A percentile compares a stretch with the other conserved stretches of the same genome.
Conservation (phyloP, 2,888 invertebrate species). For the Diarsia dahlii region DNA sequence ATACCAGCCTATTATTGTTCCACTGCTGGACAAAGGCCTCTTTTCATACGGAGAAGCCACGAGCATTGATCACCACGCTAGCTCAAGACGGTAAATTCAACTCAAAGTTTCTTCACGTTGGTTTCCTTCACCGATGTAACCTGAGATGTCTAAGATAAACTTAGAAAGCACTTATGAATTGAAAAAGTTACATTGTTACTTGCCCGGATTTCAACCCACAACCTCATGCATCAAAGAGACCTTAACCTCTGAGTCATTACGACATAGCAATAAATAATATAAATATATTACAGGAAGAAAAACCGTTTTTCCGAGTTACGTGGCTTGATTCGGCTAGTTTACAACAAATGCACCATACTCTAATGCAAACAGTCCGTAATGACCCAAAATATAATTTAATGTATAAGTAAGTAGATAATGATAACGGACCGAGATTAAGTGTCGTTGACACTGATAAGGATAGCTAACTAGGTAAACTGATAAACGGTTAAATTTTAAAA, state of each 20-base stretch:
- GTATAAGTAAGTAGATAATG: constrained; percentile 75
- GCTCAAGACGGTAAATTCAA: too few relatives aligned
- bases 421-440: constrained; percentile 78
- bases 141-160: not conserved
- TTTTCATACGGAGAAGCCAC: too few relatives aligned
- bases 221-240: not conserved
- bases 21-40: not conserved
- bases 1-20: not conserved
- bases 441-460: constrained; percentile 85
- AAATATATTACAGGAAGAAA: not conserved
- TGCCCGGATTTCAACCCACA: too few relatives aligned
- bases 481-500: constrained; percentile 70
- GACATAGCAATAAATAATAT: not conserved
- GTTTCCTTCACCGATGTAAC: not conserved
- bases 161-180: not conserved
- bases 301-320: not conserved
- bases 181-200: not conserved
- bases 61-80: too few relatives aligned
- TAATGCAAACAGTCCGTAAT: constrained; percentile 69
- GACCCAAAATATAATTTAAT: constrained; percentile 80
- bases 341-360: constrained; percentile 30
- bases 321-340: not conserved
- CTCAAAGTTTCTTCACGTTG: not conserved
- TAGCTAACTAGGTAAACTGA: constrained; percentile 78
- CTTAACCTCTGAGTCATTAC: too few relatives aligned